Evolutionary conservation across 2,888 invertebrate genomes (phyloP), one percentile per base, ranked within the genome.

Genomic region (Eugnorisma glareosa): DNA sequence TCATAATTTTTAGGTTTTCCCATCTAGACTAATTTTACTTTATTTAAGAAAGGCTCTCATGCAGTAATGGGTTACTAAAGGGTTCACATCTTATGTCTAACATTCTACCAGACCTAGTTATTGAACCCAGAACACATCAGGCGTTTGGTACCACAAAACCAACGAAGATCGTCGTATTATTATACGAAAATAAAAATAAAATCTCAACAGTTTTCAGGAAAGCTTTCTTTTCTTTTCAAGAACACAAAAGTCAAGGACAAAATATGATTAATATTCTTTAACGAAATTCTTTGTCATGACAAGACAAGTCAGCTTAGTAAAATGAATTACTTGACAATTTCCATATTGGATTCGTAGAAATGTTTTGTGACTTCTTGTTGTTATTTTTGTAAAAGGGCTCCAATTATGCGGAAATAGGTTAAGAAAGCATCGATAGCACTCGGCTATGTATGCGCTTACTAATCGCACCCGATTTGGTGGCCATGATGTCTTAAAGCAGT

Each of bases 241-340:
- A 64, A 63, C 28, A 57, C 18, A 83, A 75, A 82, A 64, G 35
- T 68, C 63, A 77, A 78, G 67, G 24, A 78, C 61, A 61, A 72
- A 82, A 74, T n/a, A 67, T 81, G 64, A 75, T 61, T 74, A 64
- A 74, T 82, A 71, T 74, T 84, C 68, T 73, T 76, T 28, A 37
- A 51, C 54, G 35, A 71, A 77, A 81, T 74, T 72, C 76, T 79
- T 77, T 87, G 78, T 40, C 57, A 45, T 71, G 28, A 81, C 59
- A 35, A 57, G n/a, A 82, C 67, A 71, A 85, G 68, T 73, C 73
- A 74, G 85, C 76, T 83, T 76, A 77, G 43, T 43, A 68, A 74
- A 84, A 82, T 80, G 54, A 84, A 86, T 86, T 86, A 81, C 80
- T 83, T 83, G 67, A 87, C 81, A 86, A 89, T 86, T 84, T 78